A percentile compares a stretch with the other conserved stretches of the same genome.
Conservation (phyloP, 1,140 invertebrate genomes). For the Drosophila sulfurigaster region DNA sequence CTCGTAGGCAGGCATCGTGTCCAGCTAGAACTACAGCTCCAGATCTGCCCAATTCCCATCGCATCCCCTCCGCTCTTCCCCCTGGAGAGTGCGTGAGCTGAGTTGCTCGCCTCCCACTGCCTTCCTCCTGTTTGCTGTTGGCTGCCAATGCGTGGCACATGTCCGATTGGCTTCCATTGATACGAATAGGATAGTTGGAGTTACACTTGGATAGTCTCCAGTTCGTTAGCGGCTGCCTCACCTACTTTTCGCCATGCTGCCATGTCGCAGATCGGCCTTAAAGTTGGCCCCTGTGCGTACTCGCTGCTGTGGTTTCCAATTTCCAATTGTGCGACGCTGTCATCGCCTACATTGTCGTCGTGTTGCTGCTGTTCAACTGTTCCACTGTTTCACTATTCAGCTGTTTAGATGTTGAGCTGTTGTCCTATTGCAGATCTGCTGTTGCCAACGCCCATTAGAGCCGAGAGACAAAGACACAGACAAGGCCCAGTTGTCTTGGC, state of each 20-base stretch:
- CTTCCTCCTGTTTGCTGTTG: constrained; percentile 43
- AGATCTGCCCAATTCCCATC: constrained; percentile 2
- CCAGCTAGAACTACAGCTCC: neutral
- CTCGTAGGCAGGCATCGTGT: constrained; percentile 28
- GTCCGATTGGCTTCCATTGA: constrained; percentile 77
- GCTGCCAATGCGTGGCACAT: constrained; percentile 75
- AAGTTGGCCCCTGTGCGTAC: constrained; percentile 42
- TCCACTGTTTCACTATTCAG: constrained; percentile 23
- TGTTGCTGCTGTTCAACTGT: constrained; percentile 41
- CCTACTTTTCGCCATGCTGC: constrained; percentile 64
- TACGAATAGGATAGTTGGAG: constrained; percentile 28
- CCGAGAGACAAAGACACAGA: constrained; percentile 38
- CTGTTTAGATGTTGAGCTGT: constrained; percentile 16
- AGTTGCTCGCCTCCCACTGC: constrained; percentile 55
- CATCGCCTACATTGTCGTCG: constrained; percentile 70
- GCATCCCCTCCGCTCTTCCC: neutral
- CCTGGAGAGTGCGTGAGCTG: constrained; percentile 61
- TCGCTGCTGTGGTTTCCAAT: constrained; percentile 53
- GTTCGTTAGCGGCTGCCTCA: constrained; percentile 63
- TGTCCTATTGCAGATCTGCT: constrained; percentile 49
- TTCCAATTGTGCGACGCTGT: constrained; percentile 63
- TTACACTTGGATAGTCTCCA: constrained; percentile 34
- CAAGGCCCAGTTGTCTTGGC: constrained; percentile 16
- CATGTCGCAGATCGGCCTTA: constrained; percentile 51
- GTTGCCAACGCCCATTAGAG: constrained; percentile 70